Evolutionary conservation across 2,888 invertebrate genomes (phyloP).

Genomic region (Microctonus aethiopoides): DNA sequence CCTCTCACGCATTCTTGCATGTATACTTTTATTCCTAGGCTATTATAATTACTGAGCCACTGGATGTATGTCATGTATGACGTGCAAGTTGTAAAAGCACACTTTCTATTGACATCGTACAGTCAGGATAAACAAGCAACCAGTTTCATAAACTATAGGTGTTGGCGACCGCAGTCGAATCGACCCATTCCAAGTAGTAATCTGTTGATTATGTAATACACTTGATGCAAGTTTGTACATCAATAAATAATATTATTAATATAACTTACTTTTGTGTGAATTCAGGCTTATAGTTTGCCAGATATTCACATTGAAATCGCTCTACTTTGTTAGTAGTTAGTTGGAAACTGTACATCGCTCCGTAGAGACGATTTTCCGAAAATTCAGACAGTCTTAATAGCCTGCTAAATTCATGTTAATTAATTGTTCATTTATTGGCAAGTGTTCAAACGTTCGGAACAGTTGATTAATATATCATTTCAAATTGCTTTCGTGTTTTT

Average conservation of each 20-base stretch:
- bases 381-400: too few relatives aligned
- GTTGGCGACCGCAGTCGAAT: neutral
- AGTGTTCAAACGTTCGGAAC: too few relatives aligned
- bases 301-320: too few relatives aligned
- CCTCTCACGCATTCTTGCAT: conserved; percentile 30
- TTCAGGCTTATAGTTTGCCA: too few relatives aligned
- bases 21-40: conserved; percentile 2
- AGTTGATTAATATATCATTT: neutral
- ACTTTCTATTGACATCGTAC: neutral
- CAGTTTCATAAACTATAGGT: neutral
- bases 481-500: neutral
- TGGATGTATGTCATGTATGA: neutral
- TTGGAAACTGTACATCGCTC: too few relatives aligned
- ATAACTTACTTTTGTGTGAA: too few relatives aligned
- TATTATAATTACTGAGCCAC: neutral
- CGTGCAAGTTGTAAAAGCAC: conserved; percentile 5
- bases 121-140: neutral
- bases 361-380: too few relatives aligned
- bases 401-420: too few relatives aligned
- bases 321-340: too few relatives aligned
- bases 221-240: neutral
- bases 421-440: too few relatives aligned
- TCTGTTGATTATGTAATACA: neutral
- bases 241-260: neutral
- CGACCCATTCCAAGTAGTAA: neutral